phyloP scores from a whole-genome alignment of 1,140 invertebrate species.

The Diachasma alloeum region DNA sequence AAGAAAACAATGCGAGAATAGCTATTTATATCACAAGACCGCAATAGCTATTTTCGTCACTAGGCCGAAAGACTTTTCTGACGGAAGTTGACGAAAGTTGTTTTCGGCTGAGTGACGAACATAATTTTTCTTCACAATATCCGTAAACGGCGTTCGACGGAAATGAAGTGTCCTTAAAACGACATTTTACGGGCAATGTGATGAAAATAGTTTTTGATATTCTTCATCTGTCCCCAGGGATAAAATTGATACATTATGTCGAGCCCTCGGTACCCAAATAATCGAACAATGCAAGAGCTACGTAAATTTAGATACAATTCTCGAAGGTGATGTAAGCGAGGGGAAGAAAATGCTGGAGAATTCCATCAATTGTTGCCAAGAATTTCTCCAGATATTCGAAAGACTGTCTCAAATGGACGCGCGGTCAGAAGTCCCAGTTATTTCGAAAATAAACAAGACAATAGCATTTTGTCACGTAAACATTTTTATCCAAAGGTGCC shows the following conservation, averaged over 20 bases:
- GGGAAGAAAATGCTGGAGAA: constrained; percentile 75
- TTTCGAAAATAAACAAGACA: constrained; percentile 68
- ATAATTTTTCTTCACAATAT: too few species aligned
- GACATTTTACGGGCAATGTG: too few species aligned
- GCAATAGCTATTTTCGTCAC: not conserved
- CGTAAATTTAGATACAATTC: constrained; percentile 76
- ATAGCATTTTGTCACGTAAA: constrained; percentile 86
- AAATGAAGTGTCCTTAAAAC: too few species aligned
- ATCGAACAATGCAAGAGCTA: constrained; percentile 78
- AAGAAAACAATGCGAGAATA: not conserved
- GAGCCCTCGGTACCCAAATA: constrained; percentile 83
- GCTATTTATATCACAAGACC: not conserved
- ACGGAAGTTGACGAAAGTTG: too few species aligned
- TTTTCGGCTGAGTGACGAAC: too few species aligned
- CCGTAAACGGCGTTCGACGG: too few species aligned
- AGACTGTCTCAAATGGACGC: constrained; percentile 31
- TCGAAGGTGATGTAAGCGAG: constrained; percentile 71
- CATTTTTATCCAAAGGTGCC: constrained; percentile 84
- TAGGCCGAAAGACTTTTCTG: too few species aligned
- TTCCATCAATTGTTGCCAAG: constrained; percentile 78
- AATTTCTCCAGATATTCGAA: constrained; percentile 78
- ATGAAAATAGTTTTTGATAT: not conserved
- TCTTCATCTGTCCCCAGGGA: constrained; percentile 49
- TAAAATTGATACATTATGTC: constrained; percentile 77
- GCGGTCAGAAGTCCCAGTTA: not conserved